Conservation (phyloP, 2,888 invertebrate species). For the Erannis defoliaria region DNA sequence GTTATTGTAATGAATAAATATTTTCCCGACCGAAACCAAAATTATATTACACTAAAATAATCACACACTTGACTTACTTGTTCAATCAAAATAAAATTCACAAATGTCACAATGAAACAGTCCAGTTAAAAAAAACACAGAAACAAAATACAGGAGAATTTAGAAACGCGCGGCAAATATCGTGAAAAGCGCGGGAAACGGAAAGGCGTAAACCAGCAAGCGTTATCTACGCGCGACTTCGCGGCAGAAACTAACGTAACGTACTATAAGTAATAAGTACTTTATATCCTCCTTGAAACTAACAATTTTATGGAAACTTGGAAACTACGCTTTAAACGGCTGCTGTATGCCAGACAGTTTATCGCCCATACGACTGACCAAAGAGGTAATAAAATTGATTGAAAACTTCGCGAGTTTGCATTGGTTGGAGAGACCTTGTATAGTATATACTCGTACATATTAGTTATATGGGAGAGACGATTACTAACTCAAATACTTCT, state of each 20-base stretch:
- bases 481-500: too few species aligned
- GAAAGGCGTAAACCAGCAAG: slow-evolving; percentile 10
- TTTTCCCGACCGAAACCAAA: too few species aligned
- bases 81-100: too few species aligned
- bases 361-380: slow-evolving; percentile 26
- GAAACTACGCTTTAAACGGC: not conserved
- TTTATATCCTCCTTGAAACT: slow-evolving; percentile 22
- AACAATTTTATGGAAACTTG: slow-evolving; percentile 12
- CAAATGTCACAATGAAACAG: too few species aligned
- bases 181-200: slow-evolving; percentile 36
- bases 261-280: too few species aligned
- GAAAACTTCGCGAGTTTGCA: slow-evolving; percentile 5
- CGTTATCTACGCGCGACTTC: slow-evolving; percentile 31
- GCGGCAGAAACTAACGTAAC: slow-evolving; percentile 26
- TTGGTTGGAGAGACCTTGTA: not conserved
- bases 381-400: slow-evolving; percentile 37
- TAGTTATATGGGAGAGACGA: too few species aligned
- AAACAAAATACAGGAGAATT: too few species aligned
- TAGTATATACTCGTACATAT: too few species aligned
- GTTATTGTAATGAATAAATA: too few species aligned
- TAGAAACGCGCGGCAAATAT: not conserved
- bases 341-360: slow-evolving; percentile 27
- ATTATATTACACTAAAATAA: too few species aligned
- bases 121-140: too few species aligned
- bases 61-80: too few species aligned